These are phyloP conservation scores for Heterohyrax brucei DNA, from an alignment of 2,797 vertebrate genomes.

Conservation along the genomic window DNA sequence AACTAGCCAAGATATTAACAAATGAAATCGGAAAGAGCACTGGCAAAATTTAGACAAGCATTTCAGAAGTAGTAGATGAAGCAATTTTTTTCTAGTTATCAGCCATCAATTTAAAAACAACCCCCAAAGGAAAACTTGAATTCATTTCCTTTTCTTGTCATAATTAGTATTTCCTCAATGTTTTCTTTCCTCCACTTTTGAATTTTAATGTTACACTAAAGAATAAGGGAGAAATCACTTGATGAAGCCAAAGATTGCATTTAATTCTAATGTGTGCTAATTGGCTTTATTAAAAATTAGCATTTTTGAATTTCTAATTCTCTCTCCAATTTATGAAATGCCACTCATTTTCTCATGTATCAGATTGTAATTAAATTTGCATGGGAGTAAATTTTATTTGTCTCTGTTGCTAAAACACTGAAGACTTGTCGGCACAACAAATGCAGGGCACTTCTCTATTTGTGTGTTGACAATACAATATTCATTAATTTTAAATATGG, in stretches of 20 bases:
- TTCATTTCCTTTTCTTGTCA: slow-evolving; percentile 62
- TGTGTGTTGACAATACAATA: slow-evolving; percentile 82
- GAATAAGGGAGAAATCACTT: slow-evolving; percentile 72
- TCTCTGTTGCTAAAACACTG: slow-evolving; percentile 70
- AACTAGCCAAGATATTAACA: slow-evolving; percentile 31
- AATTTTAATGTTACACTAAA: slow-evolving; percentile 74
- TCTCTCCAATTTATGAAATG: slow-evolving; percentile 83
- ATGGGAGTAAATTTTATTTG: slow-evolving; percentile 78
- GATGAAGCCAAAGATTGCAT: slow-evolving; percentile 71
- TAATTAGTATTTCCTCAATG: slow-evolving; percentile 58
- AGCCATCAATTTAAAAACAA: slow-evolving; percentile 52
- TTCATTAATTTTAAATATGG: slow-evolving; percentile 82
- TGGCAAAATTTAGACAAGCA: background rate
- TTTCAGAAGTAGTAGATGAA: background rate
- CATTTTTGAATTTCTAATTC: slow-evolving; percentile 80
- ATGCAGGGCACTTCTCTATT: slow-evolving; percentile 68
- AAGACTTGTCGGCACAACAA: slow-evolving; percentile 76
- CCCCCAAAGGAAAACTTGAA: slow-evolving; percentile 13
- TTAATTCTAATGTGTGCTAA: slow-evolving; percentile 74
- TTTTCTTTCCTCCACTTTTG: slow-evolving; percentile 57
- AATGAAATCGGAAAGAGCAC: slow-evolving; percentile 13
- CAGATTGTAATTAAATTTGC: slow-evolving; percentile 81
- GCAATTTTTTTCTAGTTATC: slow-evolving; percentile 41
- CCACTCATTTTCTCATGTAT: slow-evolving; percentile 72
- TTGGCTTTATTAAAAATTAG: slow-evolving; percentile 84